phyloP scores from a whole-genome alignment of 1,140 invertebrate species.

The Apis dorsata region DNA sequence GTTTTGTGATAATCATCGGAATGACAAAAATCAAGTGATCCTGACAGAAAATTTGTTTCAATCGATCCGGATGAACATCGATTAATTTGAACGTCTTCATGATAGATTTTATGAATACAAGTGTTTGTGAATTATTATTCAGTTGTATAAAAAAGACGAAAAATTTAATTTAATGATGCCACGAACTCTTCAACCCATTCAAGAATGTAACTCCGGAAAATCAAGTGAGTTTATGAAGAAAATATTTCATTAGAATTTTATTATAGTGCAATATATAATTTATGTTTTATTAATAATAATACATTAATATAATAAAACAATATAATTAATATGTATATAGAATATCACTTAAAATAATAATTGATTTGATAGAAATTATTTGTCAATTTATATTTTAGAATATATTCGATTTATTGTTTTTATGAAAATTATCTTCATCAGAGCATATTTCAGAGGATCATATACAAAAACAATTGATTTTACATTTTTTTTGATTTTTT shows the following conservation, averaged over 20 bases:
- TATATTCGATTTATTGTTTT: background rate
- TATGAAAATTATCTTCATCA: background rate
- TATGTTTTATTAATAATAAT: too few relatives aligned
- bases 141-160: background rate
- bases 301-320: too few relatives aligned
- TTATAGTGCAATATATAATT: background rate
- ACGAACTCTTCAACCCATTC: constrained; percentile 71
- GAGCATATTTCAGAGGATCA: background rate
- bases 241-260: background rate
- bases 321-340: background rate
- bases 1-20: background rate
- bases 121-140: constrained; percentile 19
- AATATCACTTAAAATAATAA: background rate
- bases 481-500: background rate
- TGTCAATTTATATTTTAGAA: background rate
- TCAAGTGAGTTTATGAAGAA: constrained; percentile 61
- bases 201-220: constrained; percentile 71
- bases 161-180: constrained; percentile 46
- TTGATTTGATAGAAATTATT: background rate
- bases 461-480: background rate
- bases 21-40: background rate
- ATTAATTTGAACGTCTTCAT: background rate
- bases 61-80: background rate
- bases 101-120: background rate
- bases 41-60: background rate